Evolutionary conservation across 2,797 vertebrate species (phyloP).

Genomic region (Megalops cyprinoides): DNA sequence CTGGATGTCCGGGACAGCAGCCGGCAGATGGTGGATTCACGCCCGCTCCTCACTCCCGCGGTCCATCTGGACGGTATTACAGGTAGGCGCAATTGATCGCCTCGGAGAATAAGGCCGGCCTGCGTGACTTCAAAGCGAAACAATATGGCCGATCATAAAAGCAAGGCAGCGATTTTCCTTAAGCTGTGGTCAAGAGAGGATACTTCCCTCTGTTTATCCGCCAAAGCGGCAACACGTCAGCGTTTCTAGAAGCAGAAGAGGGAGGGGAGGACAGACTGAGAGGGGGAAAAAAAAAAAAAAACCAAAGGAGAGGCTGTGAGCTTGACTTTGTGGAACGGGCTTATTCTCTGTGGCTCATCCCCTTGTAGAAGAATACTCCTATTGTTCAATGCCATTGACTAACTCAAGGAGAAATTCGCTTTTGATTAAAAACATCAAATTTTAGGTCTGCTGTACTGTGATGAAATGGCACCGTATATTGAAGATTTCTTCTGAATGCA

Average conservation of each 20-base stretch:
- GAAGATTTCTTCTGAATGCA: background rate
- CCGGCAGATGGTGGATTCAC: conserved; percentile 69
- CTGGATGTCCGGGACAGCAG: conserved; percentile 50
- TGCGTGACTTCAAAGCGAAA: conserved; percentile 63
- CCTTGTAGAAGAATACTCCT: background rate
- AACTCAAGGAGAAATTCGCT: conserved; percentile 9
- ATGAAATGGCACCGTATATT: background rate
- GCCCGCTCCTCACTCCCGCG: conserved; percentile 46
- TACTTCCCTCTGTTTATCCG: conserved; percentile 60
- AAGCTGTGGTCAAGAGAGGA: conserved; percentile 61
- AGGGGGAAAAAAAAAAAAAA: conserved; percentile 21
- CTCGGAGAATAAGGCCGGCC: conserved; percentile 42
- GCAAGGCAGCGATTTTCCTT: conserved; percentile 55
- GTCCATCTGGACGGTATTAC: conserved; percentile 69
- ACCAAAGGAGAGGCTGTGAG: conserved; percentile 6
- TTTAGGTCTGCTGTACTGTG: conserved; percentile 3
- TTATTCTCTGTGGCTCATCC: conserved; percentile 10
- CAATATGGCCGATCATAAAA: conserved; percentile 64
- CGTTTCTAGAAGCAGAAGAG: conserved; percentile 33
- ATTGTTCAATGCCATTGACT: conserved; percentile 7
- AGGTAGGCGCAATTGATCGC: conserved; percentile 58
- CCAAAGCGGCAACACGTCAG: conserved; percentile 48
- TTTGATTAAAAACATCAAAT: conserved; percentile 11
- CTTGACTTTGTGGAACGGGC: conserved; percentile 23
- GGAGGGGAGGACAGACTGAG: conserved; percentile 6